Conservation (phyloP, 2,888 invertebrate species). For the Steinernema carpocapsae region DNA sequence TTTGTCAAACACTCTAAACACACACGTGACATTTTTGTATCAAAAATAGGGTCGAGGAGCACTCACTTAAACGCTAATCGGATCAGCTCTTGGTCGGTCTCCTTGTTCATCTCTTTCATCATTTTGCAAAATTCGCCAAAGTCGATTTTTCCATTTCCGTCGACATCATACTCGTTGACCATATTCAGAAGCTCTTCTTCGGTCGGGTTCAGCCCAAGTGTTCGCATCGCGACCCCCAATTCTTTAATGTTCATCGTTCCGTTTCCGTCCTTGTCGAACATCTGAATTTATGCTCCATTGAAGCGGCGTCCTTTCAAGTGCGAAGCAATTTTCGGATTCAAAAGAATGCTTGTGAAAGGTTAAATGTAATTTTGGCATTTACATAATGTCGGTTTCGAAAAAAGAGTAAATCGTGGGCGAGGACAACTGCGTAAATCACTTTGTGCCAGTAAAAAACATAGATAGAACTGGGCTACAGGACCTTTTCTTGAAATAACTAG, state of each 20-base stretch:
- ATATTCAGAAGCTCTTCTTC: slow-evolving; percentile 68
- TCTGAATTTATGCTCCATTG: slow-evolving; percentile 45
- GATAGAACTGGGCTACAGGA: too few species aligned
- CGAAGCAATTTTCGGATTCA: slow-evolving; percentile 22
- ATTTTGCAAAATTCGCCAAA: slow-evolving; percentile 69
- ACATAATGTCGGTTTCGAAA: too few species aligned
- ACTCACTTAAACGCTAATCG: slow-evolving; percentile 68
- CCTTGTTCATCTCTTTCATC: slow-evolving; percentile 70
- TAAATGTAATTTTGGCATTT: too few species aligned
- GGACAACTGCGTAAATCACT: too few species aligned
- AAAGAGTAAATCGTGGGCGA: too few species aligned
- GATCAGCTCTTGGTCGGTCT: slow-evolving; percentile 69
- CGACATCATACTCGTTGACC: slow-evolving; percentile 67
- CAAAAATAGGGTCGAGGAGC: too few species aligned
- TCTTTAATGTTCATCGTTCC: slow-evolving; percentile 70
- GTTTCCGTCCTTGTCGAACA: slow-evolving; percentile 69
- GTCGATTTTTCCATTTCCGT: slow-evolving; percentile 69
- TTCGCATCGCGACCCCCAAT: slow-evolving; percentile 69
- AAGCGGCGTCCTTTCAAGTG: slow-evolving; percentile 7
- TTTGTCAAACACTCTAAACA: slow-evolving; percentile 67
- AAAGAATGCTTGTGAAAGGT: background rate
- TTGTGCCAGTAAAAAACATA: too few species aligned
- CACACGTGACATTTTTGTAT: background rate
- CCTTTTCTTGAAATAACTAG: too few species aligned
- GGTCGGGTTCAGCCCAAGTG: slow-evolving; percentile 68